These are phyloP conservation scores for Numida meleagris DNA, from an alignment of 2,113 vertebrate species.

Conservation along the genomic window DNA sequence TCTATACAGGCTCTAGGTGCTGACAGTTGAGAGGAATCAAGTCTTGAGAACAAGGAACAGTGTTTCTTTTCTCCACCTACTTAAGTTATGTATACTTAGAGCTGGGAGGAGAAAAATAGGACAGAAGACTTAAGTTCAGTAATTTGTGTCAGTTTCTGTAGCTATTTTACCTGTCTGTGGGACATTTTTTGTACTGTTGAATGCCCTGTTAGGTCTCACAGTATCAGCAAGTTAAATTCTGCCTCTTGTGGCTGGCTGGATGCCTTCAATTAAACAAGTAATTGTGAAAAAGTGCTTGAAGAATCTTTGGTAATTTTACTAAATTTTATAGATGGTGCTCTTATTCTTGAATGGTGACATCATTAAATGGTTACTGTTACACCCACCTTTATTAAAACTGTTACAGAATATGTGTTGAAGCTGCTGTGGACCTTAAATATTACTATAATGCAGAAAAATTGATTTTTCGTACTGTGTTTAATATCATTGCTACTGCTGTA, in stretches of 20 bases:
- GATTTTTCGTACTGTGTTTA: background rate
- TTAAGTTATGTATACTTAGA: background rate
- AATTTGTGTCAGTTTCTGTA: background rate
- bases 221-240: background rate
- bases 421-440: background rate
- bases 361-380: background rate
- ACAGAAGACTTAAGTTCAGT: background rate
- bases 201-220: background rate
- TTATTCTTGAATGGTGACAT: background rate
- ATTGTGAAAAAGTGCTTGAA: background rate
- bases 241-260: background rate
- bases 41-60: background rate
- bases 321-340: background rate
- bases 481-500: background rate
- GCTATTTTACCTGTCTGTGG: background rate
- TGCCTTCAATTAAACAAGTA: background rate
- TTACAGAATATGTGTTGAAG: background rate
- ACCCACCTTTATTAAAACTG: too few species aligned
- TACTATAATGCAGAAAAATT: background rate
- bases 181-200: background rate
- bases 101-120: background rate
- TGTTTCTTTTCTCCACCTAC: background rate
- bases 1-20: background rate
- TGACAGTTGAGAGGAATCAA: background rate
- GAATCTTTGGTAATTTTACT: background rate